Base-by-base conservation (phyloP, 2,113 vertebrate genomes). In the human (Homo sapiens) region DNA sequence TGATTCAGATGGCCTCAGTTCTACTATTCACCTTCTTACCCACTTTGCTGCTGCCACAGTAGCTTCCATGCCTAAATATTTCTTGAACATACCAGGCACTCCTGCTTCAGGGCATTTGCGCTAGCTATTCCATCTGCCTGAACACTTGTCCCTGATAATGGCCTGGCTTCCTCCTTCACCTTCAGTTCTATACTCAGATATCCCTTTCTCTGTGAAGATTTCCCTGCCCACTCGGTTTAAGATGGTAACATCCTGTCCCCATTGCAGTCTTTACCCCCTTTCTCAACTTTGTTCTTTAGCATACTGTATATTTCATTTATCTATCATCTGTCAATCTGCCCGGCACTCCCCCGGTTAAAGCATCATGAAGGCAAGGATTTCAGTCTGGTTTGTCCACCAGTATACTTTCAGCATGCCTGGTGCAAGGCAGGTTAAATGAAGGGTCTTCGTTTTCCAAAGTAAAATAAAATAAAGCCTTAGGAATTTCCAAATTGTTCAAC, bases 371-470 rank as follows among this genome's bases (percentile, higher is more conserved):
- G 16, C 59, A 45, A 48, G 55, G 32, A 93, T 68, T 87, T 83
- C 48, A 17, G 18, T 78, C 14, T 6, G 30, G 50, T 82, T 93
- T 57, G 10, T 78, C 93, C 95, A 90, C 32, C 30, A 4, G 75
- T 32, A 32, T 18, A 32, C 12, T 23, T 84, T 83, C 30, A 57
- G 52, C 50, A 22, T 48, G 64, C 48, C 55, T 68, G 40, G 18
- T 64, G 16, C 18, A 7, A 45, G 12, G 48, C 50, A 55, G 45
- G 66, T 76, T 55, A 30, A 92, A 18, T n/a, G 50, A 72, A 9
- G 75, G 32, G 70, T 90, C 76, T 96, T 25, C 8, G 20, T 95
- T 96, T 90, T 93, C 88, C 50, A 80, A 90, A 96, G 27, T 88
- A 90, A 96, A 96, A 52, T 64, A 75, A 59, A 82, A 23, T 25